Conservation (phyloP, 2,888 invertebrate species). For the Torymus aiolomorphi region DNA sequence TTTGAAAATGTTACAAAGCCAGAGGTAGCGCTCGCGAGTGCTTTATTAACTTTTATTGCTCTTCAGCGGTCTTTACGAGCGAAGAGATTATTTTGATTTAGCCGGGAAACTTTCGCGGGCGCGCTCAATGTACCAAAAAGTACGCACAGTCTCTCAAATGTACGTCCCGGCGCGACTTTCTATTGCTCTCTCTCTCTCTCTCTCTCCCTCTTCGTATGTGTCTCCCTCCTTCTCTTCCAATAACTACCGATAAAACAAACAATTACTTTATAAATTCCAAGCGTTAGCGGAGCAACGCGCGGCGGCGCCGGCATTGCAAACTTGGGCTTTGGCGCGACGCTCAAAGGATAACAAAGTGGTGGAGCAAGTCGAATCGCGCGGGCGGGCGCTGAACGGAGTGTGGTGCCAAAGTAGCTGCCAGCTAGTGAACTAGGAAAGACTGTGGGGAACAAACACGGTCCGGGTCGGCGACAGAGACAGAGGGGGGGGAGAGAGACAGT, state of each 20-base stretch:
- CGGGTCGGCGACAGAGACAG: neutral
- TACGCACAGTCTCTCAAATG: neutral
- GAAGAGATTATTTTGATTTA: conserved; percentile 36
- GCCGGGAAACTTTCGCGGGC: conserved; percentile 4
- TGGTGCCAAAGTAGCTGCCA: conserved; percentile 45
- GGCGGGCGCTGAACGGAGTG: neutral
- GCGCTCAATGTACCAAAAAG: conserved; percentile 15
- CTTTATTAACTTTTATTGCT: conserved; percentile 40
- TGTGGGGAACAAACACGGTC: conserved; percentile 6
- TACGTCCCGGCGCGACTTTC: neutral
- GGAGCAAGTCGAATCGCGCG: conserved; percentile 15
- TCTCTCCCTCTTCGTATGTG: too few relatives aligned
- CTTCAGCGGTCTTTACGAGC: conserved; percentile 16
- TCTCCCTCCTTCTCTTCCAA: neutral
- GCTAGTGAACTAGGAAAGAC: conserved; percentile 38
- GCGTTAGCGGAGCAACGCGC: neutral
- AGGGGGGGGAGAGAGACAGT: neutral
- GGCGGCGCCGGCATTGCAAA: conserved; percentile 22
- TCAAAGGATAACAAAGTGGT: conserved; percentile 51
- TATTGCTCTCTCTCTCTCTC: too few relatives aligned
- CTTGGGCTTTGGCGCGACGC: conserved; percentile 30
- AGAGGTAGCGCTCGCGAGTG: neutral
- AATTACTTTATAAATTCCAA: conserved; percentile 48
- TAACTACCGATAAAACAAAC: conserved; percentile 47
- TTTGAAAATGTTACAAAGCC: conserved; percentile 18